Evolutionary conservation across 23 tunicate species (phyloP).

Genomic region (Diplosoma virens): DNA sequence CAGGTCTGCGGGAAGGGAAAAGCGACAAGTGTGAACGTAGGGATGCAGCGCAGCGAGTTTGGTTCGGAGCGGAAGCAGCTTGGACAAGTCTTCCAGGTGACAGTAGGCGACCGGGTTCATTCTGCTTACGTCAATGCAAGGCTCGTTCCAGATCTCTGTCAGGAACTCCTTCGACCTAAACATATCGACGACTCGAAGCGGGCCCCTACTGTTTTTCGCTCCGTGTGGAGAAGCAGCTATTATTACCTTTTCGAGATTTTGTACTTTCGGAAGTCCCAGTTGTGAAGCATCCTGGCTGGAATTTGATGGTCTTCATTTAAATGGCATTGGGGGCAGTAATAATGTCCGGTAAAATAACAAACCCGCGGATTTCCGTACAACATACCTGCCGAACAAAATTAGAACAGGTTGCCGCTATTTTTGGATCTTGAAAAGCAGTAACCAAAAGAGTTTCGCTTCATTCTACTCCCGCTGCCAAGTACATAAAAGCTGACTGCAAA

Average conservation of each 20-base stretch:
- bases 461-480: too few species aligned
- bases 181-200: too few species aligned
- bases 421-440: too few species aligned
- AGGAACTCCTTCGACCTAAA: constrained; percentile 60
- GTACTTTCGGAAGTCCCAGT: constrained; percentile 94
- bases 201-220: too few species aligned
- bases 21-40: constrained; percentile 65
- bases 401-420: too few species aligned
- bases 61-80: constrained; percentile 40
- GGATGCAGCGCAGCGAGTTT: constrained; percentile 43
- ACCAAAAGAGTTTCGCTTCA: too few species aligned
- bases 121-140: constrained; percentile 56
- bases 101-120: constrained; percentile 67
- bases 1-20: background rate
- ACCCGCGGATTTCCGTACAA: constrained; percentile 79
- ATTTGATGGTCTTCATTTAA: constrained; percentile 70
- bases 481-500: too few species aligned
- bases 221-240: too few species aligned
- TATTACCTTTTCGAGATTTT: constrained; percentile 54
- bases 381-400: constrained; percentile 49
- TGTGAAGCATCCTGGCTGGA: constrained; percentile 87
- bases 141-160: constrained; percentile 57
- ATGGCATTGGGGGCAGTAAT: constrained; percentile 90
- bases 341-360: constrained; percentile 78
- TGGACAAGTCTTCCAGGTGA: constrained; percentile 52